Percentiles rank a stretch among this genome's conserved stretches.
These are phyloP conservation scores for Drosophila pachea DNA, from an alignment of 1,140 invertebrate species.

Conservation along the genomic window DNA sequence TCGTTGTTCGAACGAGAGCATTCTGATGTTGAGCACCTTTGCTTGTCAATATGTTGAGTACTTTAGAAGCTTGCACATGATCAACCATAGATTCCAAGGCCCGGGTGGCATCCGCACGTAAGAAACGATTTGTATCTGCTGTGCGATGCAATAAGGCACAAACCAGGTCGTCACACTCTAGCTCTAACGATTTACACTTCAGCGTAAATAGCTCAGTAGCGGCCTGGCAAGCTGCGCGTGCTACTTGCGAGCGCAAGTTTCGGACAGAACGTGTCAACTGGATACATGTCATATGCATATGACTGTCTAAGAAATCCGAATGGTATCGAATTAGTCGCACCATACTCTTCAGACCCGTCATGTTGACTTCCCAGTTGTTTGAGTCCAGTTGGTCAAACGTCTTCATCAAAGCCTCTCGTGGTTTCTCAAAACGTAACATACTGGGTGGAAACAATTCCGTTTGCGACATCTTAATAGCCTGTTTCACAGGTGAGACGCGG, in stretches of 20 bases:
- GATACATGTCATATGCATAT: constrained; percentile 83
- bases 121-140: constrained; percentile 95
- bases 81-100: constrained; percentile 90
- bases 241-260: constrained; percentile 94
- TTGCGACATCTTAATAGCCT: constrained; percentile 68
- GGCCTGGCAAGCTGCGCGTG: constrained; percentile 89
- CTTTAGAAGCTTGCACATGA: constrained; percentile 82
- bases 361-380: constrained; percentile 91
- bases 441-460: constrained; percentile 66
- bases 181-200: constrained; percentile 86
- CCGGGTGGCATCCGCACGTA: constrained; percentile 91
- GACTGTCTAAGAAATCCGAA: constrained; percentile 83
- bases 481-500: constrained; percentile 71
- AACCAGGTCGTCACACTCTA: constrained; percentile 92
- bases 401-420: constrained; percentile 83
- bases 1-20: constrained; percentile 88
- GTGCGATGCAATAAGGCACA: constrained; percentile 90
- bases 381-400: constrained; percentile 84
- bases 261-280: constrained; percentile 87
- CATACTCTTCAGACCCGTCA: constrained; percentile 87
- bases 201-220: constrained; percentile 87
- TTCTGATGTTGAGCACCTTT: constrained; percentile 89
- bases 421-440: constrained; percentile 80
- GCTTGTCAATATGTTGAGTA: constrained; percentile 79
- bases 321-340: constrained; percentile 87